These are phyloP conservation scores for Neolamprologus longior DNA, from an alignment of 2,113 vertebrate genomes.

Conservation along the genomic window DNA sequence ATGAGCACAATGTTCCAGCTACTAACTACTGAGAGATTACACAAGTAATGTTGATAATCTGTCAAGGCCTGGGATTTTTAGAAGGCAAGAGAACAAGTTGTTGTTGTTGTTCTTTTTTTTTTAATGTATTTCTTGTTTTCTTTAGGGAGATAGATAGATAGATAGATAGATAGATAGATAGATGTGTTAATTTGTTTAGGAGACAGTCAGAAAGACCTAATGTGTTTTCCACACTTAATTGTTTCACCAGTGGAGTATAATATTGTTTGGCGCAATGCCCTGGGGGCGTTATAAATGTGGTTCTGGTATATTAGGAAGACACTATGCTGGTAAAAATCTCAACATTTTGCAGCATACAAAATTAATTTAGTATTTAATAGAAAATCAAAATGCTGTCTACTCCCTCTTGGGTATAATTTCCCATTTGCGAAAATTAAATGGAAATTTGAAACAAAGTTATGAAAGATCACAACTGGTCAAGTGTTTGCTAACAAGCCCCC, in stretches of 20 bases:
- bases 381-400: conserved; percentile 12
- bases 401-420: conserved; percentile 20
- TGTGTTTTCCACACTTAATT: conserved; percentile 40
- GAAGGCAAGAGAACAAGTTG: not conserved
- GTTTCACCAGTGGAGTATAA: conserved; percentile 12
- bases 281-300: not conserved
- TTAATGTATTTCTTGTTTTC: not conserved
- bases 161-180: not conserved
- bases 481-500: not conserved
- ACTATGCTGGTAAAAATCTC: conserved; percentile 7
- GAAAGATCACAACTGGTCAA: conserved; percentile 10
- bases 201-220: not conserved
- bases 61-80: not conserved
- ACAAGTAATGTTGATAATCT: not conserved
- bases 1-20: not conserved
- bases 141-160: not conserved
- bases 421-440: conserved; percentile 16
- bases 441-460: conserved; percentile 6
- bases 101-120: not conserved
- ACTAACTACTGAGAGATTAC: not conserved
- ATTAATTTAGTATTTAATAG: conserved; percentile 37
- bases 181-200: not conserved
- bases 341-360: not conserved
- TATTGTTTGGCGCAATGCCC: conserved; percentile 11
- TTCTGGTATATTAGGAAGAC: not conserved